Evolutionary conservation across 2,113 vertebrate species (phyloP).

Genomic region (Eclectus roratus): DNA sequence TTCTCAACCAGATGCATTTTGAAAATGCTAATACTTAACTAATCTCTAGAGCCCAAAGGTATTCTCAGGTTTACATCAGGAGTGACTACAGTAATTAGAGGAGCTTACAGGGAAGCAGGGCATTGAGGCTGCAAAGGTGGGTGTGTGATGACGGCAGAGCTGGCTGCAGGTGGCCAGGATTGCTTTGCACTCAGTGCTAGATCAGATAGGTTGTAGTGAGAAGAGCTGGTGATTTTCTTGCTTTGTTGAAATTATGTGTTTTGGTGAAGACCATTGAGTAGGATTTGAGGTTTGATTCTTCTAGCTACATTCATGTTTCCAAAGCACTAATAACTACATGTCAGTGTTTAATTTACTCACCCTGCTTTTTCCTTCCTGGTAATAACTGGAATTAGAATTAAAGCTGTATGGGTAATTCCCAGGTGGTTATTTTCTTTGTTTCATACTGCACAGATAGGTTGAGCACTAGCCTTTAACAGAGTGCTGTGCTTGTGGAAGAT

Average conservation of each 20-base stretch:
- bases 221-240: neutral
- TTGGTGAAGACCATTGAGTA: neutral
- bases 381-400: neutral
- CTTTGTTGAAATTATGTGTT: neutral
- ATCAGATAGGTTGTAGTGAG: neutral
- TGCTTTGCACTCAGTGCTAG: neutral
- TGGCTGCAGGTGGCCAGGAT: neutral
- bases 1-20: neutral
- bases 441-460: neutral
- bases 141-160: neutral
- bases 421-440: neutral
- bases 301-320: neutral
- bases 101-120: accelerated
- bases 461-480: neutral
- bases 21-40: neutral
- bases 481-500: neutral
- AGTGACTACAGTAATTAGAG: neutral
- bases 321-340: neutral
- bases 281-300: neutral
- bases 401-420: neutral
- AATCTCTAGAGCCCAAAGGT: neutral
- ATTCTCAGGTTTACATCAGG: neutral
- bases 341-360: neutral
- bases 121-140: neutral
- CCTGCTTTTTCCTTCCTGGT: neutral